Conservation (phyloP, 2,113 vertebrate species). For the Larimichthys crocea region DNA sequence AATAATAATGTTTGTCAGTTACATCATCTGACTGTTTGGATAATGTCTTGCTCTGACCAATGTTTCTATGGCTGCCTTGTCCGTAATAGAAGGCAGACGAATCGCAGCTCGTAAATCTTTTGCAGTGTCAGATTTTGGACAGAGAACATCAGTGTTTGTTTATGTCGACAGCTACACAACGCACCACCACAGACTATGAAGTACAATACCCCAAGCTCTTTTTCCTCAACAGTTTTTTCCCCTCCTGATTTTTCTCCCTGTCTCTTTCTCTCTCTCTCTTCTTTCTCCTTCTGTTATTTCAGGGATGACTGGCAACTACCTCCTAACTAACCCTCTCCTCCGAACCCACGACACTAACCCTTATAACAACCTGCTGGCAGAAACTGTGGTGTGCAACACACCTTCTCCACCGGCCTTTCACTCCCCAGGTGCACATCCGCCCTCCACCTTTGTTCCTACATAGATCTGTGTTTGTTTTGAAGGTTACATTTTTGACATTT, state of each 20-base stretch:
- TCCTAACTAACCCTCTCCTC: constrained; percentile 99
- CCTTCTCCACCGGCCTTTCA: constrained; percentile 98
- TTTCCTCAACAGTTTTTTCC: constrained; percentile 32
- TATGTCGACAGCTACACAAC: constrained; percentile 43
- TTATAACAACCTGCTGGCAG: constrained; percentile 99
- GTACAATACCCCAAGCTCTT: constrained; percentile 22
- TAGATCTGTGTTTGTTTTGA: constrained; percentile 48
- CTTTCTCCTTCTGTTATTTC: constrained; percentile 90
- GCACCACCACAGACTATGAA: constrained; percentile 43
- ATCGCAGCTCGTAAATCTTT: constrained; percentile 54
- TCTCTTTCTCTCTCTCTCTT: constrained; percentile 76
- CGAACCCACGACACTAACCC: constrained; percentile 99
- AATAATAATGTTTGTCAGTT: constrained; percentile 73
- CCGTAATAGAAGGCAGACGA: constrained; percentile 45
- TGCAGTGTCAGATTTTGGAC: constrained; percentile 47
- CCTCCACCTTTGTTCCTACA: constrained; percentile 73
- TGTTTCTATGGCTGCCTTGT: constrained; percentile 49
- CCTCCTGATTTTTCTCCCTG: constrained; percentile 66
- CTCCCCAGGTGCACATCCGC: constrained; percentile 96
- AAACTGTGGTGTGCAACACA: constrained; percentile 99
- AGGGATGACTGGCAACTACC: constrained; percentile 99
- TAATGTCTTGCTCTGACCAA: constrained; percentile 46
- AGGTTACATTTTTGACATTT: constrained; percentile 15
- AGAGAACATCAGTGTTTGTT: constrained; percentile 58
- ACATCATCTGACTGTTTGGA: constrained; percentile 64